Base-by-base conservation (phyloP, 2,888 invertebrate genomes). In the Leptinotarsa rubiginosa region DNA sequence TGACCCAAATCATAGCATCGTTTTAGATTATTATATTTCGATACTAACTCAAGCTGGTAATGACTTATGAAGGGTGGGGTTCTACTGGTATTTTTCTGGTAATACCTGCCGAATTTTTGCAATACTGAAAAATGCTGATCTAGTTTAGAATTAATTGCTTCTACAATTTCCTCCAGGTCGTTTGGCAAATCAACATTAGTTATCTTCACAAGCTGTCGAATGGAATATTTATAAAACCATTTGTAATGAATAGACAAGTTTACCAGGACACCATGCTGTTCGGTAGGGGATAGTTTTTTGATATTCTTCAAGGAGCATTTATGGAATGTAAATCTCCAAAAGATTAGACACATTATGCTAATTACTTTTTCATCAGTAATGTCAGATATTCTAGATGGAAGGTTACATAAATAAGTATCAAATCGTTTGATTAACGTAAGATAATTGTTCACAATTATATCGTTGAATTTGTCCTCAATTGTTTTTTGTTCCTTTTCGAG, bases 201-300 rank as follows among this genome's bases (percentile, higher is more conserved):
- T 13, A 75, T 49, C 4, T 31, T 5, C 79, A 25, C 50, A 3
- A 88, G 65, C 56, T 81, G 84, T 47, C 84, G 83, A 2, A 93
- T 82, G 31, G 92, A 87, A 86, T 91, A 89, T 84, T 95, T 95
- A 20, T 90, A 87, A 52, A 95, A 85, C 95, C 95, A 95, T 85
- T 92, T 93, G 81, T 92, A 93, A 84, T 95, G 94, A 15, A 94
- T 88, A 78, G 91, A 89, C 0, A 95, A 83, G 69, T 92, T 88
- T n/a, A 91, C 90, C 59, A 92, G 86, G 1, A 92, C 87, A 75
- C 91, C 90, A 68, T 91, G 78, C 31, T 80, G 78, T 22, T 84
- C 73, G 18, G 70, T 59, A 7, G 74, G n/a, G 4, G 76, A 80
- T 15, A 81, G 70, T 47, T 82, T 79, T 41, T 79, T 81, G 12